These are phyloP conservation scores for Morpho deidamia DNA, from an alignment of 2,888 invertebrate genomes.

Conservation along the genomic window DNA sequence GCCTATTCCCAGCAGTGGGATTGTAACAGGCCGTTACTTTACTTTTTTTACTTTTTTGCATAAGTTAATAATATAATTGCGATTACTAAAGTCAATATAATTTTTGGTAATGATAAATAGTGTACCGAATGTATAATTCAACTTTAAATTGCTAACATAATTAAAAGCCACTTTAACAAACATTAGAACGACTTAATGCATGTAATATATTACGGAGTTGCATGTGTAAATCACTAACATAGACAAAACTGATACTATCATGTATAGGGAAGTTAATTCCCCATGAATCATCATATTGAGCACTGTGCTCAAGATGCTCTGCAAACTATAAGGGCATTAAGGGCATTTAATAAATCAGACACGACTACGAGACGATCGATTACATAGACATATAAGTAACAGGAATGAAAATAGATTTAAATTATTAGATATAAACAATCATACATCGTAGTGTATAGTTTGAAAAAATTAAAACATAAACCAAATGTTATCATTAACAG, in stretches of 20 bases:
- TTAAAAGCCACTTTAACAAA: background rate
- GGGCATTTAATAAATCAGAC: background rate
- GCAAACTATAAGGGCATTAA: slow-evolving; percentile 3
- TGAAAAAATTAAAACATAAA: no score
- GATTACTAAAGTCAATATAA: no score
- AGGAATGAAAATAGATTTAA: no score
- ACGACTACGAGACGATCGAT: background rate
- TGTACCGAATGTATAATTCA: background rate
- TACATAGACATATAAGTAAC: no score
- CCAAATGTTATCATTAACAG: no score
- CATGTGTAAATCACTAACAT: slow-evolving; percentile 1
- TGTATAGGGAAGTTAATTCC: background rate
- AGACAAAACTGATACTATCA: background rate
- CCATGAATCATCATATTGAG: slow-evolving; percentile 5
- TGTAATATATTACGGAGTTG: background rate
- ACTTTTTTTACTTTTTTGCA: no score
- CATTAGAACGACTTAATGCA: background rate
- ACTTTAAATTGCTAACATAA: background rate
- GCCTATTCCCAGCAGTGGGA: no score
- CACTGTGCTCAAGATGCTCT: background rate
- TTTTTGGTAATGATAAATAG: no score
- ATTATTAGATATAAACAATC: no score
- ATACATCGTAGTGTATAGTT: no score
- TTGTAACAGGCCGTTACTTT: no score
- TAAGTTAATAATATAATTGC: no score